phyloP scores from a whole-genome alignment of 2,888 invertebrate species.

The Aquatica leii region DNA sequence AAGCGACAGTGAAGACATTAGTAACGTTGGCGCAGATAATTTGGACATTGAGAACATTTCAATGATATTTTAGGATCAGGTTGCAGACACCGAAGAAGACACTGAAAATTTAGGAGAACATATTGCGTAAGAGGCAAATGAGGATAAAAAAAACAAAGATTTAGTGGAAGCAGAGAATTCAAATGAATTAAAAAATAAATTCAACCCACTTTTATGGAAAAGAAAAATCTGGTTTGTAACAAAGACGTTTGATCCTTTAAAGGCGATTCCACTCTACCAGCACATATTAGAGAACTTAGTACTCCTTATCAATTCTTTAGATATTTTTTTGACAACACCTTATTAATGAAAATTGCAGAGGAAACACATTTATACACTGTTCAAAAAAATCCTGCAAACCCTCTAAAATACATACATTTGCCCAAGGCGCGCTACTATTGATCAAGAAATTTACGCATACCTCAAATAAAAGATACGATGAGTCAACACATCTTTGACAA shows the following conservation, averaged over 20 bases:
- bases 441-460: background rate
- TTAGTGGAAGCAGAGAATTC: too few species aligned
- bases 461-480: background rate
- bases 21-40: background rate
- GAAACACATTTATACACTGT: background rate
- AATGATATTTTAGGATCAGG: background rate
- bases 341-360: background rate
- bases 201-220: background rate
- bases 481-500: too few species aligned
- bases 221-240: background rate
- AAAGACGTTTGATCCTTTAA: background rate
- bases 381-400: background rate
- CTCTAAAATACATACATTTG: background rate
- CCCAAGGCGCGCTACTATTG: background rate
- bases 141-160: background rate
- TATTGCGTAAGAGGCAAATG: too few species aligned
- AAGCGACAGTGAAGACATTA: background rate
- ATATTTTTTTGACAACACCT: too few species aligned
- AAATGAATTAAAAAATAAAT: background rate
- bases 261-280: background rate
- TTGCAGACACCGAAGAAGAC: background rate
- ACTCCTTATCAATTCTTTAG: too few species aligned
- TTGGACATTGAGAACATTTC: background rate
- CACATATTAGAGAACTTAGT: too few species aligned
- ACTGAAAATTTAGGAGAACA: too few species aligned